Percentiles rank a stretch among this genome's conserved stretches.
phyloP scores from a whole-genome alignment of 2,888 invertebrate genomes.

The Apomyelois bistriatella region DNA sequence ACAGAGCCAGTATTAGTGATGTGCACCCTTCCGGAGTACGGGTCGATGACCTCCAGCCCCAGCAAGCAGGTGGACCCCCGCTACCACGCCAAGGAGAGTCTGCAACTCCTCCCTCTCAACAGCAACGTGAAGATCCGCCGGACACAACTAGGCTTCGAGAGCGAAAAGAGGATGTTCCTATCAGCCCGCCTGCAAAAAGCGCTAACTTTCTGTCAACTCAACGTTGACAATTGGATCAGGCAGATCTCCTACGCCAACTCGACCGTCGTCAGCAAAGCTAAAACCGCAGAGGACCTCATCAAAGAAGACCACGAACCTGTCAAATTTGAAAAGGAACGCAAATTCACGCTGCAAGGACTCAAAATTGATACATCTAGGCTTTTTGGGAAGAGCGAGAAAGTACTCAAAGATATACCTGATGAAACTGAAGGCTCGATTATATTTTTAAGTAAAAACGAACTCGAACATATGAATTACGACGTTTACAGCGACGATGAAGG shows the following conservation, averaged over 20 bases:
- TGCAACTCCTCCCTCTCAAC: conserved; percentile 72
- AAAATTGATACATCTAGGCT: conserved; percentile 72
- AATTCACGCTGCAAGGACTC: conserved; percentile 73
- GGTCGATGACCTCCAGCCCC: conserved; percentile 65
- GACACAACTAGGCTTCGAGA: conserved; percentile 81
- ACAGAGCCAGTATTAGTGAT: conserved; percentile 83
- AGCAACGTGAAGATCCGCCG: conserved; percentile 64
- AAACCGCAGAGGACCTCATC: conserved; percentile 76
- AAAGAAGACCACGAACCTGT: conserved; percentile 75
- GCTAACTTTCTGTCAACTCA: conserved; percentile 82
- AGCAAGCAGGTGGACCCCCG: conserved; percentile 77
- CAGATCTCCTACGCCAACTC: conserved; percentile 78
- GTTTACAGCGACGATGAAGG: conserved; percentile 75
- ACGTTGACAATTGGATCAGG: conserved; percentile 82
- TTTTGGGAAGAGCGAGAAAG: conserved; percentile 75
- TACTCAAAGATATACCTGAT: conserved; percentile 75
- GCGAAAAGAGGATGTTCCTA: conserved; percentile 82
- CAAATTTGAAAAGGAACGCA: conserved; percentile 74
- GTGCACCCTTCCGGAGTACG: conserved; percentile 80
- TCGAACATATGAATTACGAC: conserved; percentile 81
- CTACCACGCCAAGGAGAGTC: conserved; percentile 75
- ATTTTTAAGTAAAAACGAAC: conserved; percentile 83
- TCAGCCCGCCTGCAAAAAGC: conserved; percentile 83
- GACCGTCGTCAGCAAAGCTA: conserved; percentile 58
- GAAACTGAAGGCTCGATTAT: conserved; percentile 84